These are phyloP conservation scores for Aphaenogaster ashmeadi DNA, from an alignment of 1,140 invertebrate genomes.

Conservation along the genomic window DNA sequence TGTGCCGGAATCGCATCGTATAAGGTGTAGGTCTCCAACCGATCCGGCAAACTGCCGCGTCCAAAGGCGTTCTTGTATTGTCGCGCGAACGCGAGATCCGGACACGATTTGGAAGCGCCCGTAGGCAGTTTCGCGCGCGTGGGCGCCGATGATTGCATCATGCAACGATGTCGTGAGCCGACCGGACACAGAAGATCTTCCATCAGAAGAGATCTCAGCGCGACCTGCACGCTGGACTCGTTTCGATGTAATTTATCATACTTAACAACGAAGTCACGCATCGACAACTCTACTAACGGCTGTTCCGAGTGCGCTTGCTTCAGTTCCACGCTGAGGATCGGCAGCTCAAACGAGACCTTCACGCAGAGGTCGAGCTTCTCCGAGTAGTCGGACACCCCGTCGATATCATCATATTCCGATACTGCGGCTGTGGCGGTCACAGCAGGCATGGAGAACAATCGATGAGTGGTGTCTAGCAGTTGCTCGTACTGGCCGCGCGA, in stretches of 20 bases:
- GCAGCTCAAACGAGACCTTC: conserved; percentile 91
- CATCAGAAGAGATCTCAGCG: conserved; percentile 94
- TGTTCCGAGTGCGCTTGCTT: conserved; percentile 90
- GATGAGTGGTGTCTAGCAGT: conserved; percentile 92
- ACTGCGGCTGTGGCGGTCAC: conserved; percentile 64
- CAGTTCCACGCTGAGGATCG: conserved; percentile 91
- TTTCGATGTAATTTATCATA: conserved; percentile 90
- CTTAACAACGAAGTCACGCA: conserved; percentile 93
- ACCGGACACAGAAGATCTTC: conserved; percentile 94
- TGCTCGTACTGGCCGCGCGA: conserved; percentile 96
- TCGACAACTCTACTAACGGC: conserved; percentile 93
- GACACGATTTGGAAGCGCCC: conserved; percentile 94
- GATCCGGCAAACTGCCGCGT: conserved; percentile 90
- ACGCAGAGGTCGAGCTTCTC: conserved; percentile 84
- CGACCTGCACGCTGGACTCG: conserved; percentile 92
- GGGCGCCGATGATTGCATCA: conserved; percentile 92
- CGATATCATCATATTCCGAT: conserved; percentile 71
- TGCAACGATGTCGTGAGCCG: conserved; percentile 92
- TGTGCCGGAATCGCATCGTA: conserved; percentile 83
- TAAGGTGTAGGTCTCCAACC: conserved; percentile 89
- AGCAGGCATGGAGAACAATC: conserved; percentile 82
- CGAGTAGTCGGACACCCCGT: conserved; percentile 74
- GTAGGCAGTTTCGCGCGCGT: conserved; percentile 84
- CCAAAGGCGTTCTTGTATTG: conserved; percentile 74
- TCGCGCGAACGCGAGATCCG: conserved; percentile 88